Conservation (phyloP, 2,888 invertebrate genomes). For the Listrodromus nycthemerus region DNA sequence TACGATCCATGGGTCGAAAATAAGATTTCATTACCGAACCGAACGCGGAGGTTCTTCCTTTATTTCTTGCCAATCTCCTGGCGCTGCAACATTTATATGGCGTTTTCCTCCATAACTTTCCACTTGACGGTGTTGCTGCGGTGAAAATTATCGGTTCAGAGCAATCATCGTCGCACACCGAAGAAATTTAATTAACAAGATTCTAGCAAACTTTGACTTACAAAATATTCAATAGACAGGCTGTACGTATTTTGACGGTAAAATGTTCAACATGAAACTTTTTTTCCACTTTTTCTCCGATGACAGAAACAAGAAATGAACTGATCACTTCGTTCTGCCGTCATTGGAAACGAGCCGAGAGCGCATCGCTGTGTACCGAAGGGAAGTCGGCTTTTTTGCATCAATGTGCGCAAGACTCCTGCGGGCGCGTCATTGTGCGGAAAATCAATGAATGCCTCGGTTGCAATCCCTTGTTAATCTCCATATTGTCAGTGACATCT, state of each 20-base stretch:
- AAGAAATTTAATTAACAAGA: not conserved
- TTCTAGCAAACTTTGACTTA: too few relatives aligned
- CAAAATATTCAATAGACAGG: too few relatives aligned
- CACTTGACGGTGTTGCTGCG: not conserved
- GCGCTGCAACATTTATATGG: not conserved
- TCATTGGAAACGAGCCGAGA: slow-evolving; percentile 1
- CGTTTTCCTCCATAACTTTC: not conserved
- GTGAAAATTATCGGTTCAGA: slow-evolving; percentile 23
- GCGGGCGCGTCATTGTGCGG: not conserved
- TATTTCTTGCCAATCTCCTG: not conserved
- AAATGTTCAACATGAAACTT: too few relatives aligned
- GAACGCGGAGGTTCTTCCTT: slow-evolving; percentile 1
- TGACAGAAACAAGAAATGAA: not conserved
- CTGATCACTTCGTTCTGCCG: not conserved
- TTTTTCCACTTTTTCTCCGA: too few relatives aligned
- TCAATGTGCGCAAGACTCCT: not conserved
- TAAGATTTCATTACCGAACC: slow-evolving; percentile 34
- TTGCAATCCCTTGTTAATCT: slow-evolving; percentile 24
- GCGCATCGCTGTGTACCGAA: not conserved
- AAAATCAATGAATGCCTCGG: slow-evolving; percentile 45
- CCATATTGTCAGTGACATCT: not conserved
- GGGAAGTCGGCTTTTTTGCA: not conserved
- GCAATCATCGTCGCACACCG: too few relatives aligned
- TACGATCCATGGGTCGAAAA: not conserved
- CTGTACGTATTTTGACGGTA: too few relatives aligned